phyloP scores from a whole-genome alignment of 2,888 invertebrate species.

The Bugula neritina region DNA sequence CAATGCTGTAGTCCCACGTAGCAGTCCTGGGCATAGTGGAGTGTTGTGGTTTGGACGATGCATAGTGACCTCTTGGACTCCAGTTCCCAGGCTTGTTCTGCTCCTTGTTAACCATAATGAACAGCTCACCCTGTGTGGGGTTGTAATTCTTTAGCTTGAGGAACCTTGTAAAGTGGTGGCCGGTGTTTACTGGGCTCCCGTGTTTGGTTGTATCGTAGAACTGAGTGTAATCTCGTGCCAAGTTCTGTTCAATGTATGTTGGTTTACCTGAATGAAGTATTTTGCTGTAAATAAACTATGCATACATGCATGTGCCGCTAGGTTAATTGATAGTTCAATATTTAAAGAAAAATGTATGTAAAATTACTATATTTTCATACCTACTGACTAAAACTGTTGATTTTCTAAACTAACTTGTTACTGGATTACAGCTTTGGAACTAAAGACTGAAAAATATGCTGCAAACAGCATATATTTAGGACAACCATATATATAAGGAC shows the following conservation, averaged over 20 bases:
- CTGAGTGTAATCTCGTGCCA: slow-evolving; percentile 21
- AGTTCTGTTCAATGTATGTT: slow-evolving; percentile 15
- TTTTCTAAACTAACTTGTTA: no score
- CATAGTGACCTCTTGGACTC: not conserved
- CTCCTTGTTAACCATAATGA: slow-evolving; percentile 23
- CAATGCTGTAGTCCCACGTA: not conserved
- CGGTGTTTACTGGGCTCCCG: not conserved
- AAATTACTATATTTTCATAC: no score
- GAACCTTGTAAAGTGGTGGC: slow-evolving; percentile 20
- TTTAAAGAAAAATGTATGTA: no score
- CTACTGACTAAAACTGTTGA: no score
- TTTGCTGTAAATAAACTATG: not conserved
- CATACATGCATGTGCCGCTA: no score
- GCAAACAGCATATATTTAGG: no score
- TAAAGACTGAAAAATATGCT: no score
- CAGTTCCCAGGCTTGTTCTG: slow-evolving; percentile 20
- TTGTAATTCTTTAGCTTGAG: slow-evolving; percentile 17
- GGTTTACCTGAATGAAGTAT: slow-evolving; percentile 7
- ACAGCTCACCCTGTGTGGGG: slow-evolving; percentile 24
- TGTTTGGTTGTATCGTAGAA: not conserved
- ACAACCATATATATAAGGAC: no score
- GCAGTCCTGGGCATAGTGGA: not conserved
- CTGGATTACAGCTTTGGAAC: no score
- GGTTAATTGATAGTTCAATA: no score
- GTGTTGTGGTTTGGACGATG: not conserved